A percentile compares a stretch with the other conserved stretches of the same genome.
Conservation (phyloP, 2,888 invertebrate genomes). For the Lithophane ornitopus region DNA sequence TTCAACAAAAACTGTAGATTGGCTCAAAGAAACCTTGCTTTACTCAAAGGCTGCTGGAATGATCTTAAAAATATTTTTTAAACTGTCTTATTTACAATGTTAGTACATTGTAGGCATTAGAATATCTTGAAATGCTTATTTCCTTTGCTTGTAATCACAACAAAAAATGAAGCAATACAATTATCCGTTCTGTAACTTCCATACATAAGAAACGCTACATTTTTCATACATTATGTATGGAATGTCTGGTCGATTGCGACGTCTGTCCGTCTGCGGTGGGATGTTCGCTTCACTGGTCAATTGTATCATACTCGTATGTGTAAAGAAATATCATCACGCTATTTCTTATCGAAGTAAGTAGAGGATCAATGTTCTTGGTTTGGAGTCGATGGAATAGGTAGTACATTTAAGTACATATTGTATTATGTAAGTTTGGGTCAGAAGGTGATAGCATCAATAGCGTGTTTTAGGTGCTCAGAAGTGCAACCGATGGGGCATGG, state of each 20-base stretch:
- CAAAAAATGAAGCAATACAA: conserved; percentile 33
- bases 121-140: too few species aligned
- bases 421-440: neutral
- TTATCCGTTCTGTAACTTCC: conserved; percentile 17
- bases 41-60: neutral
- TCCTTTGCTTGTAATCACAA: neutral
- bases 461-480: neutral
- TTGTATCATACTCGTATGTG: conserved; percentile 36
- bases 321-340: conserved; percentile 20
- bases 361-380: neutral
- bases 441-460: neutral
- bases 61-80: neutral
- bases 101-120: too few species aligned
- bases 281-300: conserved; percentile 56
- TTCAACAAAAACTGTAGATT: neutral
- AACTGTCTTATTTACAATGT: neutral
- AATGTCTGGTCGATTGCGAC: conserved; percentile 49
- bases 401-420: neutral
- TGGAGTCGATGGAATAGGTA: neutral
- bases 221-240: conserved; percentile 50
- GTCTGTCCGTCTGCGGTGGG: conserved; percentile 40
- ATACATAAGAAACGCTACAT: conserved; percentile 32
- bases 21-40: neutral
- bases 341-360: neutral
- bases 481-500: too few species aligned